Conservation (phyloP, 2,113 vertebrate species). For the Alligator sinensis region DNA sequence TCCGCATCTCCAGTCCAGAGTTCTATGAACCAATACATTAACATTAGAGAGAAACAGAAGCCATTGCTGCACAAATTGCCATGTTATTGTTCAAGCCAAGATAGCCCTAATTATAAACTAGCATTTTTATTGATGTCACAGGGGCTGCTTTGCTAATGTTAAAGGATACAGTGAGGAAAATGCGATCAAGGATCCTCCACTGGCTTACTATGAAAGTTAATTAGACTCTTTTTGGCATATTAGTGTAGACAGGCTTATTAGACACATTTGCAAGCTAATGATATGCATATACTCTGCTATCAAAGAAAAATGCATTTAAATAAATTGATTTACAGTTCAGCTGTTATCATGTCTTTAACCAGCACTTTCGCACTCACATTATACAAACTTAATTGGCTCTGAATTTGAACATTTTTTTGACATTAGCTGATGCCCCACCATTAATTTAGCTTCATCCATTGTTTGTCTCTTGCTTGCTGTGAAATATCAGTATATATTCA, state of each 20-base stretch:
- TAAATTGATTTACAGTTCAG: conserved; percentile 61
- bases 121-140: conserved; percentile 19
- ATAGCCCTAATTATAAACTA: conserved; percentile 22
- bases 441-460: background rate
- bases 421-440: background rate
- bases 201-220: conserved; percentile 51
- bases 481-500: accelerated
- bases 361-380: conserved; percentile 11
- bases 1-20: conserved; percentile 54
- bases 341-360: conserved; percentile 51
- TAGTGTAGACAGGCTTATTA: conserved; percentile 67
- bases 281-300: conserved; percentile 36
- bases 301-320: conserved; percentile 60
- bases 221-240: conserved; percentile 67
- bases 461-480: accelerated
- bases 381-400: conserved; percentile 18
- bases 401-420: conserved; percentile 19
- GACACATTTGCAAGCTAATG: conserved; percentile 66
- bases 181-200: conserved; percentile 3
- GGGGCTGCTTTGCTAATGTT: background rate
- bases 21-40: conserved; percentile 51
- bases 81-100: conserved; percentile 47
- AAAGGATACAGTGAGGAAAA: conserved; percentile 36
- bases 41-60: conserved; percentile 65
- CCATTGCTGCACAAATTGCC: conserved; percentile 49